phyloP scores from a whole-genome alignment of 1,140 invertebrate genomes.

The Chionoecetes opilio region DNA sequence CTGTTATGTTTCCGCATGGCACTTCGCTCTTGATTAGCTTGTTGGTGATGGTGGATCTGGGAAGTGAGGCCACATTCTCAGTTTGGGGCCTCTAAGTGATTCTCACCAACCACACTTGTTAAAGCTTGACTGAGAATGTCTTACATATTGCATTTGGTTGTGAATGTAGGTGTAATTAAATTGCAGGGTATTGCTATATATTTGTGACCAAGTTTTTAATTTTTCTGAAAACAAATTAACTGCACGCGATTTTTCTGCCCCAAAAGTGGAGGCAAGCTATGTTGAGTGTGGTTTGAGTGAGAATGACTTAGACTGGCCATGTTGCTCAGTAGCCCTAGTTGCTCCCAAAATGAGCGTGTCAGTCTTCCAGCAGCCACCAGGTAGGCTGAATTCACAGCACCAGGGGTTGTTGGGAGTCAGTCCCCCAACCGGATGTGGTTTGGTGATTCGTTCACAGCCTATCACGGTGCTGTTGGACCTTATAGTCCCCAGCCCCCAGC shows the following conservation, averaged over 20 bases:
- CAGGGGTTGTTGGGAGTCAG: slow-evolving; percentile 78
- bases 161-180: slow-evolving; percentile 17
- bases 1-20: slow-evolving; percentile 79
- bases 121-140: slow-evolving; percentile 34
- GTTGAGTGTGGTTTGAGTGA: slow-evolving; percentile 66
- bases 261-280: slow-evolving; percentile 40
- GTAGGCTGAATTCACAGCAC: slow-evolving; percentile 79
- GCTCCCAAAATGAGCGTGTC: slow-evolving; percentile 77
- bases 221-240: neutral
- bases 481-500: slow-evolving; percentile 69
- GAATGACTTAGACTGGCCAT: slow-evolving; percentile 69
- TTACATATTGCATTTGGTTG: neutral
- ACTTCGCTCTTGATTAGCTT: slow-evolving; percentile 77
- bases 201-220: neutral
- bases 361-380: slow-evolving; percentile 79
- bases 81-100: slow-evolving; percentile 70
- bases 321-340: slow-evolving; percentile 78
- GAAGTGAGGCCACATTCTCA: slow-evolving; percentile 78
- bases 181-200: neutral
- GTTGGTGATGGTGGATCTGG: slow-evolving; percentile 78
- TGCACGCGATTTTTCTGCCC: neutral
- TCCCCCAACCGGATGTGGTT: slow-evolving; percentile 79
- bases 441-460: slow-evolving; percentile 80
- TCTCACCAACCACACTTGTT: slow-evolving; percentile 74
- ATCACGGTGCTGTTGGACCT: slow-evolving; percentile 78